Base-by-base conservation (phyloP, 2,797 vertebrate species). In the Coccyzus lansbergi region DNA sequence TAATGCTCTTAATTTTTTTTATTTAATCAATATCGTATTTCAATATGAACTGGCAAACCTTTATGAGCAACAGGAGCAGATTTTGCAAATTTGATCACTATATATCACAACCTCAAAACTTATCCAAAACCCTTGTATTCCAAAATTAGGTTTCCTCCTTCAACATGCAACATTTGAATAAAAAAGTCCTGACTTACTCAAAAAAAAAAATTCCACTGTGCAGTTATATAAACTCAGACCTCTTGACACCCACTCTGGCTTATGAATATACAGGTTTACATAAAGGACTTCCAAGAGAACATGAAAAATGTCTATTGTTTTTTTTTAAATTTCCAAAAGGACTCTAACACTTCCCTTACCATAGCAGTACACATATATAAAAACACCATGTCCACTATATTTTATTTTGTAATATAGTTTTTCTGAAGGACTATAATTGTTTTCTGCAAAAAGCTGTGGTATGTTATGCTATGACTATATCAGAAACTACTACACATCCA, bases 181-280 rank as follows among this genome's bases (percentile, higher is more conserved):
- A 94, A 95, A 96, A 96, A 96, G 79, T 89, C 90, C 87, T 90
- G 96, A 91, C 90, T 93, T 96, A 90, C 60, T 94, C 89, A 28
- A 94, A 96, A 96, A 96, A 96, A 96, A 96, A 96, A 96, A 93
- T 89, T 77, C 46, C 84, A 92, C 82, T 91, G 81, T 90, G 82
- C 76, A 87, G 84, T 93, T 93, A 94, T 78, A 95, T 93, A 95
- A 95, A 96, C 82, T 95, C 72, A 94, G 86, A 93, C 95, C 76
- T 94, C 86, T 95, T 96, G 94, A 94, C 95, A 96, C 81, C 69
- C 82, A 79, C 84, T 93, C 90, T 92, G 91, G 69, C 46, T 95
- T 92, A 93, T 82, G 92, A 95, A 92, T 89, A 96, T 82, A 92
- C 55, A 40, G 48, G 59, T 95, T 95, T 93, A 93, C 79, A 94